Evolutionary conservation across 2,888 invertebrate genomes (phyloP).

Genomic region (Bibio marci): DNA sequence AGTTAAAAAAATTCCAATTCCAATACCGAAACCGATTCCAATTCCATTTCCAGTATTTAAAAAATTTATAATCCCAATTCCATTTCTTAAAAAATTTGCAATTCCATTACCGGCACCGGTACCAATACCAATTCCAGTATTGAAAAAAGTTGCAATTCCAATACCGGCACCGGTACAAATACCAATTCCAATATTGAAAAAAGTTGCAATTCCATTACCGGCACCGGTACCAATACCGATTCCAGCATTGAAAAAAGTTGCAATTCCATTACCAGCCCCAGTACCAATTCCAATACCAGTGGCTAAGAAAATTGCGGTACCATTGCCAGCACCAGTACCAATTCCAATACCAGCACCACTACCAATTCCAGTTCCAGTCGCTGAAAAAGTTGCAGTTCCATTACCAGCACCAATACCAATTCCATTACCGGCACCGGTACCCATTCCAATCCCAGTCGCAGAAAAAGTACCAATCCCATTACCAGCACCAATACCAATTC

Average conservation of each 20-base stretch:
- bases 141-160: constrained; percentile 4
- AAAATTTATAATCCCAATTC: neutral
- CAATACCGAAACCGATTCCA: neutral
- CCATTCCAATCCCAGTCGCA: neutral
- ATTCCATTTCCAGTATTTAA: neutral
- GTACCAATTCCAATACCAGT: neutral
- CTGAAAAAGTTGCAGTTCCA: neutral
- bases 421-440: neutral
- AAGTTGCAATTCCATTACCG: too few species aligned
- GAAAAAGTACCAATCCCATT: neutral
- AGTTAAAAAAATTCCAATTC: neutral
- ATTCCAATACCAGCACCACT: neutral
- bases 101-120: neutral
- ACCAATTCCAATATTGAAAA: neutral
- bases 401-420: neutral
- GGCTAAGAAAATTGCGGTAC: neutral
- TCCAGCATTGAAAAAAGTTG: too few species aligned
- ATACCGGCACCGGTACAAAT: neutral
- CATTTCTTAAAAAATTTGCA: neutral
- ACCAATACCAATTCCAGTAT: neutral
- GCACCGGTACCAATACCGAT: too few species aligned
- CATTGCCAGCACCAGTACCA: neutral
- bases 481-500: neutral
- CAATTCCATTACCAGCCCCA: neutral
- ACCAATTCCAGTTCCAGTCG: neutral